Evolutionary conservation across 2,888 invertebrate genomes (phyloP), one percentile per base, ranked within the genome.

Genomic region (Psococerastis gibbosa): DNA sequence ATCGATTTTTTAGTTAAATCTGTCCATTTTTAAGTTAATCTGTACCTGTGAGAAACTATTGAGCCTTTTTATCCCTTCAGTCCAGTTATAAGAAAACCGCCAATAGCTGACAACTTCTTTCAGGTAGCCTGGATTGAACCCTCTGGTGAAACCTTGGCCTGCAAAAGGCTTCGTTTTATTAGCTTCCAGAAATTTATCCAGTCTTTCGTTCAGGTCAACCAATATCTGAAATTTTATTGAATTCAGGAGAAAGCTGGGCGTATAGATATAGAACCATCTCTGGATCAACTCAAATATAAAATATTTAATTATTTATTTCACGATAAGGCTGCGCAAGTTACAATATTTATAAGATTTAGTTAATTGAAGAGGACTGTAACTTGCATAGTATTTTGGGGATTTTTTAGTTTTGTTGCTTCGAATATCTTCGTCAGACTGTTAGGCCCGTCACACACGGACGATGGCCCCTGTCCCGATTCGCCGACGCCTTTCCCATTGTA

Each of bases 51-150:
- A 68, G 52, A 75, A 78, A 47, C 70, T 64, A 55, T 89, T 88
- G n/a, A 91, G 60, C 45, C 68, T 67, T 2, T 61, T 56, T 56
- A 84, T 77, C 8, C 79, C 66, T 42, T 75, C 69, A 20, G 60
- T 58, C 78, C 80, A 83, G 52, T 83, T 69, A 57, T 82, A 89
- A 22, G 69, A 68, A 31, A 73, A 72, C 8, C 68, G 68, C 94
- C 94, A 94, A 58, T 81, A 80, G 35, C 78, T 68, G 1, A 82
- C 58, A 6, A 89, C 65, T 49, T 69, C 67, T 9, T 69, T 63
- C 3, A 88, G 59, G 48, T 74, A 74, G 32, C 73, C 66, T 0
- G 76, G 63, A 54, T 84, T 80, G 56, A 89, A 77, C 2, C 92
- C 92, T 54, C 88, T 88, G 4, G 70, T 73, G 0, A 66, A 61